Evolutionary conservation across 2,888 invertebrate species (phyloP), one percentile per base, ranked within the genome.

Genomic region (Diaphora mendica): DNA sequence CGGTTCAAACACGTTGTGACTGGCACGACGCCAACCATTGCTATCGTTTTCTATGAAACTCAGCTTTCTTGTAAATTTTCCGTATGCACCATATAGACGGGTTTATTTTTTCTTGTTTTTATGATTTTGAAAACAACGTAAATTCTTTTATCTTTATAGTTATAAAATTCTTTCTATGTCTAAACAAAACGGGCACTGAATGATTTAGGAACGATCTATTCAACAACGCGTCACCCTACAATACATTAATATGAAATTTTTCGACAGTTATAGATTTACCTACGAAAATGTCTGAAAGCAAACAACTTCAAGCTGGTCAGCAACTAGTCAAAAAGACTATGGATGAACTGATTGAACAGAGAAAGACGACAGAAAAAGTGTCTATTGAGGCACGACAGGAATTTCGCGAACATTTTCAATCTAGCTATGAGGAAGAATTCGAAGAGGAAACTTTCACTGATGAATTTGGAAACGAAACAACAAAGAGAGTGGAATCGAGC

Each of bases 361-460:
- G 83, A 79, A 92, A 94, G 78, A 93, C 92, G 3, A 93, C 93
- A 44, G 94, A 95, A 80, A 92, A 89, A 76, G 91, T 96, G 2
- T 87, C 92, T 70, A 96, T 96, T 76, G 93, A 96, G 83, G 96
- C 96, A 0, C 91, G 95, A 84, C 96, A 96, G 79, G 96, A 96
- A 80, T 96, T 96, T 86, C 91, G 94, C 20, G 96, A 96, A 85
- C 91, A 91, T 5, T 96, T 91, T 82, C 90, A 93, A 76, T 93
- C 95, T 80, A 95, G 95, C 81, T 96, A 95, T 79, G 96, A 96
- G 75, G 96, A 96, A 79, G 96, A 95, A 77, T 95, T 95, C 66
- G 93, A 96, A 77, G 96, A 96, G 72, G 95, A 96, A 82, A 96
- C 95, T 26, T 93, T 93, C 76, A 96, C 89, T 33, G 96, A 96